phyloP scores from a whole-genome alignment of 2,113 vertebrate species.

The Pseudolaguvia tuberculata region DNA sequence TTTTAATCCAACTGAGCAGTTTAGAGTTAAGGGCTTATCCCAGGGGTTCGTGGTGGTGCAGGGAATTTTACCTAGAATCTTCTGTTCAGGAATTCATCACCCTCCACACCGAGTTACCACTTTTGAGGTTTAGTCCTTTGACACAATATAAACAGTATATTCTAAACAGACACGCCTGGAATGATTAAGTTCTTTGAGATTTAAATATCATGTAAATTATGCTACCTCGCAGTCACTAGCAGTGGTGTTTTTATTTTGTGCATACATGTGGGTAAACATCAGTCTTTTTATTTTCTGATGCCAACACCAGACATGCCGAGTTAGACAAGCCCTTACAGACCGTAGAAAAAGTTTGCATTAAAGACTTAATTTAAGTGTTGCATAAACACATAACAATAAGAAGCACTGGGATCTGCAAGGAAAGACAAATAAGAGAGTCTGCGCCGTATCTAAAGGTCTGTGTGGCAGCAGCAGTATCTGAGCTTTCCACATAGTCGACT shows the following conservation, averaged over 20 bases:
- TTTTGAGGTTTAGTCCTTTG: too few relatives aligned
- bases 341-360: conserved; percentile 69
- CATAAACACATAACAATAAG: conserved; percentile 49
- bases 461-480: conserved; percentile 41
- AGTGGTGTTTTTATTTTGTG: conserved; percentile 17
- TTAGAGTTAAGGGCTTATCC: too few relatives aligned
- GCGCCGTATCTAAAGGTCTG: conserved; percentile 31
- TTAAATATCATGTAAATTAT: background rate
- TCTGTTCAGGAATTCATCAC: too few relatives aligned
- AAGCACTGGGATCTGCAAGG: conserved; percentile 55
- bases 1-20: too few relatives aligned
- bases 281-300: conserved; percentile 64
- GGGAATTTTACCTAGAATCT: too few relatives aligned
- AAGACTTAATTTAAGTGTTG: conserved; percentile 66
- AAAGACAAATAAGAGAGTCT: conserved; percentile 2
- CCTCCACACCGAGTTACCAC: too few relatives aligned
- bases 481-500: conserved; percentile 33
- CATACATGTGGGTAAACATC: conserved; percentile 10
- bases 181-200: background rate
- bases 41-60: too few relatives aligned
- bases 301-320: conserved; percentile 60
- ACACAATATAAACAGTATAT: background rate
- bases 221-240: background rate
- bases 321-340: conserved; percentile 65
- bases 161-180: too few relatives aligned